phyloP scores from a whole-genome alignment of 2,888 invertebrate species.

The Tipula confusa region DNA sequence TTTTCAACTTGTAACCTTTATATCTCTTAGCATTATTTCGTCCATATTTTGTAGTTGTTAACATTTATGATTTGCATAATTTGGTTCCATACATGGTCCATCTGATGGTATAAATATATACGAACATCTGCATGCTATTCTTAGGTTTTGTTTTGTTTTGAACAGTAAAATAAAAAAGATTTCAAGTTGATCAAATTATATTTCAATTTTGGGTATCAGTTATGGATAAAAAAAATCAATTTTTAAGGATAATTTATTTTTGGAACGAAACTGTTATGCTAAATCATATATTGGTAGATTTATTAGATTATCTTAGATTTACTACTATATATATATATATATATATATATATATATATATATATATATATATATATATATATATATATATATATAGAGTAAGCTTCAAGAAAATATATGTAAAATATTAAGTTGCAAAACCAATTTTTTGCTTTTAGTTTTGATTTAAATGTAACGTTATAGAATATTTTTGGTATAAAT shows the following conservation, averaged over 20 bases:
- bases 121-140: background rate
- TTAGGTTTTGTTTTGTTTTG: background rate
- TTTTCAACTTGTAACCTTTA: background rate
- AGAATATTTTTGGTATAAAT: too few relatives aligned
- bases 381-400: too few relatives aligned
- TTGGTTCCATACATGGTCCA: background rate
- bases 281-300: background rate
- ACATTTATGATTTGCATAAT: background rate
- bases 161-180: background rate
- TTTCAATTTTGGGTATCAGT: background rate
- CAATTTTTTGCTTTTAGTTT: too few relatives aligned
- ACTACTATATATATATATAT: too few relatives aligned
- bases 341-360: too few relatives aligned
- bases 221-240: background rate
- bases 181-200: constrained; percentile 25
- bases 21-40: background rate
- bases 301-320: background rate
- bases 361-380: too few relatives aligned
- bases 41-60: background rate
- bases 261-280: background rate
- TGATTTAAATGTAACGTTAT: too few relatives aligned
- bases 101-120: background rate
- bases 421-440: too few relatives aligned
- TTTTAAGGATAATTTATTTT: too few relatives aligned
- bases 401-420: too few relatives aligned